Base-by-base conservation (phyloP, 37 sponge, comb jelly and placozoan genomes). In the Beroe forskalii region DNA sequence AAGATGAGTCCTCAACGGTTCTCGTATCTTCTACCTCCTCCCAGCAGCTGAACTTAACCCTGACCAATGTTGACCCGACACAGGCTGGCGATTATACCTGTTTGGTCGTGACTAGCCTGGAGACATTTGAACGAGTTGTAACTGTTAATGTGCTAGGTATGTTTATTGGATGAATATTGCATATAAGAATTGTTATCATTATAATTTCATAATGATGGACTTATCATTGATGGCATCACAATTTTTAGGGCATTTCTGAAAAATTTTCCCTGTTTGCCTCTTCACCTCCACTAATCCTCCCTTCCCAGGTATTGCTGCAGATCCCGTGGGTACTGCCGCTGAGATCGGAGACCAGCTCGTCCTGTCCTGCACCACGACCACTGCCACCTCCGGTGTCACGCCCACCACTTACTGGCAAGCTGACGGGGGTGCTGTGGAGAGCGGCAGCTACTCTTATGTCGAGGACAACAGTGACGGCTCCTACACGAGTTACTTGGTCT, bases 331-430 rank as follows among this genome's bases (percentile, higher is more conserved):
- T 48, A 41, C 24, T n/a, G 28, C 86, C 28, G 48, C 48, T n/a
- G 48, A 80, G 20, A 20, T 44, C 14, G 86, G 86, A 44, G 86
- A 80, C 4, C n/a, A 32, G 20, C 44, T 80, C 40, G 35, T 37
- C 14, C 55, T 80, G 4, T 44, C 86, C 27, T 80, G 86, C 55
- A 27, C 14, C 8, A 80, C 40, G 4, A 37, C 28, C 14, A 8
- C 86, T 1, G 55, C 40, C 0, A 43, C 86, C 14, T 1, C 25
- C 43, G 86, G 55, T 43, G 6, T 80, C 12, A 3, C 48, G 24
- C 86, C 86, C 27, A 80, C 86, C 86, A 44, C 37, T 22, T 80
- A 80, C 86, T 80, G 86, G 86, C 44, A 25, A 38, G 12, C n/a
- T 4, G 55, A 80, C 31, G 86, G 86, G 6, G 55, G 86, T 9